Evolutionary conservation across 2,113 vertebrate species (phyloP).

Genomic region (Elachura formosa): DNA sequence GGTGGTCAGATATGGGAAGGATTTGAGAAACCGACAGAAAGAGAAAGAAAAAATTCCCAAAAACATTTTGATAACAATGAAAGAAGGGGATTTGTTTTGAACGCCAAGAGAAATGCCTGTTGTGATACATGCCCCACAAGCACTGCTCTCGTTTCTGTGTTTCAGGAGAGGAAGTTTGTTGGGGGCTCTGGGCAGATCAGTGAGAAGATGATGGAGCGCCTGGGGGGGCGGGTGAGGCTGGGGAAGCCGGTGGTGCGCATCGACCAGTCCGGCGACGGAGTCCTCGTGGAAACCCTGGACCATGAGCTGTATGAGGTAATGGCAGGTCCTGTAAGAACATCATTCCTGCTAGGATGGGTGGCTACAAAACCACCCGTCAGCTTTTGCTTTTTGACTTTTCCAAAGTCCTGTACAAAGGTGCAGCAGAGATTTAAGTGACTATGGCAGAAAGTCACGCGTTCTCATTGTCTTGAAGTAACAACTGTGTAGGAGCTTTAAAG

Average conservation of each 20-base stretch:
- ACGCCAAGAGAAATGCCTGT: neutral
- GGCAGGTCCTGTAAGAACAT: neutral
- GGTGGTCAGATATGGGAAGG: neutral
- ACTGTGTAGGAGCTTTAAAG: neutral
- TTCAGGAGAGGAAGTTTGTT: slow-evolving; percentile 92
- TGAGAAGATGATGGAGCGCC: slow-evolving; percentile 80
- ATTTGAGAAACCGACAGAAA: neutral
- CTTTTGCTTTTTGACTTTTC: neutral
- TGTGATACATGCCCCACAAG: accelerated
- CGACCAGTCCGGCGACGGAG: slow-evolving; percentile 80
- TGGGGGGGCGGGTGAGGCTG: slow-evolving; percentile 84
- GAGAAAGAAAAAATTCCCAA: neutral
- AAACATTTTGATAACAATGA: neutral
- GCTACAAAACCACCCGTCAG: neutral
- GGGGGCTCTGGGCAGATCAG: slow-evolving; percentile 93
- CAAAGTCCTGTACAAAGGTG: neutral
- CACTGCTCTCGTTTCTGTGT: neutral
- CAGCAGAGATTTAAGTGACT: neutral
- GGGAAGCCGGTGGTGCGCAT: slow-evolving; percentile 81
- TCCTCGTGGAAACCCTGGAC: slow-evolving; percentile 85
- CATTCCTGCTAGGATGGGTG: neutral
- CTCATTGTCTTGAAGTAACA: neutral
- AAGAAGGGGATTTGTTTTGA: neutral
- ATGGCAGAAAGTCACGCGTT: neutral
- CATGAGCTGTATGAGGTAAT: slow-evolving; percentile 81